Conservation (phyloP, 2,888 invertebrate genomes). For the Apeira syringaria region DNA sequence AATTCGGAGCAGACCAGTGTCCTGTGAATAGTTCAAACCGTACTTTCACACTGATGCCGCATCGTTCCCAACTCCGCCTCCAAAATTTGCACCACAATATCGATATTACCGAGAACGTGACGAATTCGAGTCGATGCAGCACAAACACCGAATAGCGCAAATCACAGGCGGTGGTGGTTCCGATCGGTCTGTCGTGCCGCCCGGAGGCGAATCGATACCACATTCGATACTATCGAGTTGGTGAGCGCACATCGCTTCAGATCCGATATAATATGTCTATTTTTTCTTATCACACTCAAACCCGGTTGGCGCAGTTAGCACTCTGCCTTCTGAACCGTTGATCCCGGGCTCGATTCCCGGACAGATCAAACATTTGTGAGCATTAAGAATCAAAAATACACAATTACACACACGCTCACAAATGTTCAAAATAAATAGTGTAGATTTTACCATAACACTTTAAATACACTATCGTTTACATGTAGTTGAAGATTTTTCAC, state of each 20-base stretch:
- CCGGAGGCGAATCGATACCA: conserved; percentile 42
- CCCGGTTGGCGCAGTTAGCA: too few relatives aligned
- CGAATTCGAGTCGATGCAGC: conserved; percentile 62
- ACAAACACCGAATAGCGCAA: conserved; percentile 58
- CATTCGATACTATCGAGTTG: conserved; percentile 25
- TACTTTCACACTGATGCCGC: conserved; percentile 44
- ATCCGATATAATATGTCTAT: neutral
- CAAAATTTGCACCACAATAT: conserved; percentile 57
- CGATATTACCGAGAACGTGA: conserved; percentile 59
- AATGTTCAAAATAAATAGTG: too few relatives aligned
- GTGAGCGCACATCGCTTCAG: conserved; percentile 33
- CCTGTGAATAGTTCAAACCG: conserved; percentile 26
- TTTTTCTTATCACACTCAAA: too few relatives aligned
- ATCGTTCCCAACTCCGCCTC: conserved; percentile 59
- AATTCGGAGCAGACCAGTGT: too few relatives aligned
- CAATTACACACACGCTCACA: too few relatives aligned
- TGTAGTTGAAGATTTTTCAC: too few relatives aligned
- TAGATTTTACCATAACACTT: too few relatives aligned
- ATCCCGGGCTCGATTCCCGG: too few relatives aligned
- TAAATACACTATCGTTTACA: too few relatives aligned
- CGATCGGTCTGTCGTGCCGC: conserved; percentile 50
- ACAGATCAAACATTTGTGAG: too few relatives aligned
- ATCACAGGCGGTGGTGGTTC: conserved; percentile 58
- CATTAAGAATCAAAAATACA: too few relatives aligned
- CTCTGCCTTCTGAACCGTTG: too few relatives aligned